Base-by-base conservation (phyloP, 2,888 invertebrate species). In the Dryobota labecula region DNA sequence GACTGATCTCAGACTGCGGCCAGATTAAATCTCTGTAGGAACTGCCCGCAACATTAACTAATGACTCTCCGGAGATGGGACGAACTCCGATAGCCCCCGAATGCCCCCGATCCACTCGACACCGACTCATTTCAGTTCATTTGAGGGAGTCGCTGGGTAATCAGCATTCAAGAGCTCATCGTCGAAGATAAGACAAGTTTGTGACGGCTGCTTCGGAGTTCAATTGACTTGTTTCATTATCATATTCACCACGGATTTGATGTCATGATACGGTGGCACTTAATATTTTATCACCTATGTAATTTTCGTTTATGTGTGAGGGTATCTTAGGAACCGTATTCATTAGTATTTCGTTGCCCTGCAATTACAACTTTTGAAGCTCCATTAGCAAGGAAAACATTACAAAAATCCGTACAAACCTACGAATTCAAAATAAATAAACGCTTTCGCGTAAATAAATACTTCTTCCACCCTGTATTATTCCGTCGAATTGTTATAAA, bases 21-120 rank as follows among this genome's bases (percentile, higher is more conserved):
- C 77, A 92, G 93, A 93, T 93, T 92, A 91, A 91, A 93, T 93
- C 92, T 90, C 86, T 80, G 86, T 88, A 88, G 90, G 89, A 90
- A 92, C 92, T 92, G 92, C 87, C 93, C 92, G 92, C 93, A 92
- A 93, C 93, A 93, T 93, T 93, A 93, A 93, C 93, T 93, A 93
- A 93, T 93, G 93, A 92, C 90, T 89, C 88, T 88, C 87, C 85
- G 87, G 90, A 92, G 92, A 92, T 92, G 90, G 87, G 89, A 81
- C 82, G 80, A 84, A 84, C 80, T 81, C 82, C 84, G 92, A 91
- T 93, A 92, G 89, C 89, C 85, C 68, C 82, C 84, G 92, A 91
- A 93, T 92, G 89, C 89, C 83, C 78, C 76, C 63, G 83, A 90
- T 88, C 80, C 80, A 87, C 85, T 87, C 85, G 73, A 81, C 77